Evolutionary conservation across 2,888 invertebrate genomes (phyloP).

Genomic region (Adelognathus sp.): DNA sequence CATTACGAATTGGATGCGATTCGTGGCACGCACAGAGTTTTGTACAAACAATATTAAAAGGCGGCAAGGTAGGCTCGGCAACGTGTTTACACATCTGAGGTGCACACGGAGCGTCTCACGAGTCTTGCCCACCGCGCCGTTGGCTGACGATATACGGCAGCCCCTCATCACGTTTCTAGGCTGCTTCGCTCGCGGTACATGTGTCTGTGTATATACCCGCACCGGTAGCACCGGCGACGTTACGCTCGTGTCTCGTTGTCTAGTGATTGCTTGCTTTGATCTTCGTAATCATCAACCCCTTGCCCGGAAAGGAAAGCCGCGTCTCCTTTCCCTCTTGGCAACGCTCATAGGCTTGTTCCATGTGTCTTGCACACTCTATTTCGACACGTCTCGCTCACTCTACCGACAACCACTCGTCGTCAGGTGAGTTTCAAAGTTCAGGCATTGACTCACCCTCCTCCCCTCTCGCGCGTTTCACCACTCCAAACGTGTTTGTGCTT

Average conservation of each 20-base stretch:
- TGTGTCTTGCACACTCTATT: conserved; percentile 5
- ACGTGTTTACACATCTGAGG: background rate
- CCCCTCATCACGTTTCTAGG: conserved; percentile 16
- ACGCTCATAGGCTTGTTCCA: background rate
- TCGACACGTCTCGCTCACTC: conserved; percentile 16
- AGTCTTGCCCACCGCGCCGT: background rate
- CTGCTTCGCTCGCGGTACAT: no score
- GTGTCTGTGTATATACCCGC: conserved; percentile 19
- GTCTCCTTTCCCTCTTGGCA: conserved; percentile 6
- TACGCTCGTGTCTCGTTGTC: conserved; percentile 59
- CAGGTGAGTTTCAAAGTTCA: conserved; percentile 43
- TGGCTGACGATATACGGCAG: conserved; percentile 4
- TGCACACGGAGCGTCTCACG: background rate
- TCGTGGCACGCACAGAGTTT: background rate
- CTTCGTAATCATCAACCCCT: conserved; percentile 75
- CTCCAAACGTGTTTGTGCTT: conserved; percentile 6
- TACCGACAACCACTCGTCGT: conserved; percentile 38
- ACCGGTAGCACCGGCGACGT: conserved; percentile 25
- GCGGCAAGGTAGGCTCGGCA: background rate
- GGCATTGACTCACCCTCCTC: conserved; percentile 34
- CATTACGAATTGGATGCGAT: no score
- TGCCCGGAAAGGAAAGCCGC: conserved; percentile 54
- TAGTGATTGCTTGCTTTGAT: conserved; percentile 78
- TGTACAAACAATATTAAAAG: background rate
- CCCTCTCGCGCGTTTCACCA: conserved; percentile 4